These are phyloP conservation scores for Mirounga angustirostris DNA, from an alignment of 2,113 vertebrate genomes.

Conservation along the genomic window DNA sequence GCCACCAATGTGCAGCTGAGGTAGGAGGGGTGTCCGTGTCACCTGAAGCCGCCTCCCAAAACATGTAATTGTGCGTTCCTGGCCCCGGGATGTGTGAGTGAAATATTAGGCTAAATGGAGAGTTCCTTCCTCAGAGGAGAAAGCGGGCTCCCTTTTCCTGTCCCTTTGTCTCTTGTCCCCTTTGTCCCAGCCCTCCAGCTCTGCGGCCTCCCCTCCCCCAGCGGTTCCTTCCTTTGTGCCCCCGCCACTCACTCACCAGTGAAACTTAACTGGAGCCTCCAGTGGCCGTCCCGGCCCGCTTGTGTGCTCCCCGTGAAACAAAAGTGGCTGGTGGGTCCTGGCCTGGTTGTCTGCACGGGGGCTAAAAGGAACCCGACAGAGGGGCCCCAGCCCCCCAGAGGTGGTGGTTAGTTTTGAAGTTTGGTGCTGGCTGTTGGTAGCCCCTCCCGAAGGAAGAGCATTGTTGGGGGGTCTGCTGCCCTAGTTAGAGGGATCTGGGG, in stretches of 20 bases:
- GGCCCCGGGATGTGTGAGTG: background rate
- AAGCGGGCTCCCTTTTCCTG: conserved; percentile 77
- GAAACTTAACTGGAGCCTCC: conserved; percentile 71
- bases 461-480: background rate
- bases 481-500: background rate
- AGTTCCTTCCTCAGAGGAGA: conserved; percentile 69
- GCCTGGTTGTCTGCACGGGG: background rate
- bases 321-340: background rate
- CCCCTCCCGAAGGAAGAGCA: background rate
- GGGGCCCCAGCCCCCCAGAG: background rate
- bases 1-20: background rate
- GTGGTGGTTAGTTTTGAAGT: conserved; percentile 15
- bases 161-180: conserved; percentile 74
- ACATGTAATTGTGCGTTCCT: background rate
- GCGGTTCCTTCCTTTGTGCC: conserved; percentile 79
- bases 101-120: conserved; percentile 31
- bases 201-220: conserved; percentile 76
- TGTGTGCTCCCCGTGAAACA: background rate
- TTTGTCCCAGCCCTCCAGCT: conserved; percentile 73
- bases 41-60: background rate
- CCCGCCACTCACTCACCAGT: conserved; percentile 67
- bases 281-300: conserved; percentile 16
- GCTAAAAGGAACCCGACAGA: background rate
- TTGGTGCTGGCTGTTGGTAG: background rate
- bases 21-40: accelerated